Evolutionary conservation across 2,797 vertebrate species (phyloP), one percentile per base, ranked within the genome.

Genomic region (Pseudochromis fuscus): DNA sequence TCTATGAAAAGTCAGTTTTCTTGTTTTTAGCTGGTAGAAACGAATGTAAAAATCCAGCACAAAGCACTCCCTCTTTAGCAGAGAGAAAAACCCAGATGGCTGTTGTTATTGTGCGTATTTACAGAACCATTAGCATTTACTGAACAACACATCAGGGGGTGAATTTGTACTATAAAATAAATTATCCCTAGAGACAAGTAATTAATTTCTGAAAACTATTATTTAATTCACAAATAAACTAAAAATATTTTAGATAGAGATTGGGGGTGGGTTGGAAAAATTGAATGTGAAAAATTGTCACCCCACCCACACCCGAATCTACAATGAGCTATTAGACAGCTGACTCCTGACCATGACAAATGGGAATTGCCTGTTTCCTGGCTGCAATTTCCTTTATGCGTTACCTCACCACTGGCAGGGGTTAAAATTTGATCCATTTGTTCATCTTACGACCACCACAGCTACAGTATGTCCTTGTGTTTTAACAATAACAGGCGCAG

Each of bases 321-420:
- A 67, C 33, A 66, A 62, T 83, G 15, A 75, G 42, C 37, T 79
- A 73, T 83, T 28, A 84, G 68, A 52, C 67, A 81, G 57, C 61
- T 73, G 63, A 76, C 37, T 79, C 57, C 67, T 73, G 11, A 35
- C 57, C 18, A 44, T 75, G 58, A 81, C 62, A 77, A 75, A 81
- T 53, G 30, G 40, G 45, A 73, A 79, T 44, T 51, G 46, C 31
- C 30, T 50, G 42, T 75, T 85, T 57, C 55, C 16, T 37, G 57
- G 55, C 55, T 81, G 64, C 62, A 75, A 9, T 82, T 71, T 72
- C 49, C 62, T 73, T 72, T n/a, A 53, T 77, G 64, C 63, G 59
- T 30, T 53, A 23, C 18, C 48, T 67, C 50, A 66, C 27, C 57
- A 67, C 4, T 59, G 44, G 31, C 53, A 65, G 19, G 10, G 13